A percentile compares a stretch with the other conserved stretches of the same genome.
Evolutionary conservation across 1,140 invertebrate genomes (phyloP).

Genomic region (Aphelinus atriplicis): DNA sequence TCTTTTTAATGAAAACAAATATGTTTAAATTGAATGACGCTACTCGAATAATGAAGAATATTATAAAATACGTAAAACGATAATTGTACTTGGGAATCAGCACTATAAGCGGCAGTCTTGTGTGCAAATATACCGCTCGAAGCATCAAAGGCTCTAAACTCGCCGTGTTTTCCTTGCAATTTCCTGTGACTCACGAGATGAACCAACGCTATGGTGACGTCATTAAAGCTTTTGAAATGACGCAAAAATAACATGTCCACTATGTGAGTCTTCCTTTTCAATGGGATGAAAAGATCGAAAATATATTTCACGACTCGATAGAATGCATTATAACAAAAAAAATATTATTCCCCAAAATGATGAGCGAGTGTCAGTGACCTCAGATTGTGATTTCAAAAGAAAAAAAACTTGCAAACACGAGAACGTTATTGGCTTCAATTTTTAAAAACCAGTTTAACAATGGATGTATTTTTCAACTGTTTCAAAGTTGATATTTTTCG

Average conservation of each 20-base stretch:
- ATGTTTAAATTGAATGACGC: no score
- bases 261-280: not conserved
- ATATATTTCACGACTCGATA: not conserved
- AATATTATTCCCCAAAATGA: no score
- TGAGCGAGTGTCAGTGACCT: no score
- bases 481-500: no score
- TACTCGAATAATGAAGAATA: no score
- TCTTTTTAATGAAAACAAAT: no score
- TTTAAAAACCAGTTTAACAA: not conserved
- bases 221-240: constrained; percentile 21
- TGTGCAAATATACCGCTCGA: not conserved
- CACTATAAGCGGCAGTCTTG: not conserved
- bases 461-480: no score
- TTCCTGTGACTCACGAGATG: constrained; percentile 28
- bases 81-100: no score
- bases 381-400: no score
- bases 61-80: no score
- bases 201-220: constrained; percentile 20
- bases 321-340: no score
- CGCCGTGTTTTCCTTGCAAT: constrained; percentile 13
- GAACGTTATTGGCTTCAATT: not conserved
- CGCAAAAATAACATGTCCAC: constrained; percentile 17
- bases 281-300: constrained; percentile 11
- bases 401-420: no score
- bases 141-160: constrained; percentile 4